Evolutionary conservation across 64 coral and sea anemone species (phyloP), one percentile per base, ranked within the genome.

Genomic region (Montipora efflorescens): DNA sequence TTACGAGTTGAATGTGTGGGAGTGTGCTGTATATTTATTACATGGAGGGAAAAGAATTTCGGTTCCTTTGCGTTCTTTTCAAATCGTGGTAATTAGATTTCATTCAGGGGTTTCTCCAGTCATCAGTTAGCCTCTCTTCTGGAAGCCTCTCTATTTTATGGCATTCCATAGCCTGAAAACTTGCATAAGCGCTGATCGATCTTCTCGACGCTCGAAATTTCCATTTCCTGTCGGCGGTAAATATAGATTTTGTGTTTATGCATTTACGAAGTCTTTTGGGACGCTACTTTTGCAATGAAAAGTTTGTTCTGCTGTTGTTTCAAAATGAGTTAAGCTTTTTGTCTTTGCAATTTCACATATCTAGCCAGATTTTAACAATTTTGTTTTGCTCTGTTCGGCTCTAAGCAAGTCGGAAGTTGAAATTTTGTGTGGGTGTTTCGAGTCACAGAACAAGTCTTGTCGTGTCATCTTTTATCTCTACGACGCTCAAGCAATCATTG

Each of bases 1-100:
- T 86, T 86, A 86, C 82, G 43, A 71, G 36, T 20, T 70, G 82
- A 71, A 71, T 64, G 62, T 86, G 82, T 86, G 67, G 66, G 66
- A 86, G 64, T 86, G 82, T 86, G 82, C 66, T 51, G 46, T 86
- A 86, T 70, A 84, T 71, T 86, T 86, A 86, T 86, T 86, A 86
- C 82, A 86, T 86, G 82, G 66, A 72, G 68, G 82, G 62, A 50
- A 70, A 86, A 86, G 66, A 86, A 86, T 86, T 86, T 86, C 82
- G 82, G 47, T 86, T 86, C 59, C 45, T 86, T 48, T 72, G 66
- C 66, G 82, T 71, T 71, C 19, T 86, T 49, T 86, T 71, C 46
- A 48, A 14, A 13, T 66, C 4, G 28, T 66, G 22, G 82, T 86
- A 49, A 86, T 49, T 8, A n/a, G 12, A 12, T 70, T 48, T 48